Percentiles rank a stretch among this genome's conserved stretches.
Conservation (phyloP, 2,797 vertebrate species). For the Taenioides sp. region DNA sequence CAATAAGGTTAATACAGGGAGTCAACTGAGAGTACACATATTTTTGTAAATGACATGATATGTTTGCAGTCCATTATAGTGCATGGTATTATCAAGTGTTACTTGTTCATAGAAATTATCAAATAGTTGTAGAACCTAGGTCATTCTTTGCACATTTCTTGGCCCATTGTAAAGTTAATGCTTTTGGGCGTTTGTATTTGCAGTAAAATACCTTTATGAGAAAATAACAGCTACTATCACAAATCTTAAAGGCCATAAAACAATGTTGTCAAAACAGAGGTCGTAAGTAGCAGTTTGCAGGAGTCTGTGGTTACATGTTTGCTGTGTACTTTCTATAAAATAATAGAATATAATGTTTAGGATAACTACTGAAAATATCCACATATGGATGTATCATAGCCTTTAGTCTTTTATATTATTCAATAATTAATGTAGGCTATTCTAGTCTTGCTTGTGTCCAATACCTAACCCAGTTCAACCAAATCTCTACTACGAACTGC, state of each 20-base stretch:
- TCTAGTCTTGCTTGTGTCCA: background rate
- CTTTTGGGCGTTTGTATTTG: background rate
- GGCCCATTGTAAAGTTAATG: background rate
- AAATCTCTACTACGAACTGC: background rate
- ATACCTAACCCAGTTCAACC: background rate
- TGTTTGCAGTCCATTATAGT: too few species aligned
- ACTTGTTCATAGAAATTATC: background rate
- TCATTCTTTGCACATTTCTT: background rate
- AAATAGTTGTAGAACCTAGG: background rate
- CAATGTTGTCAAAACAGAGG: slow-evolving; percentile 2
- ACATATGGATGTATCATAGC: background rate
- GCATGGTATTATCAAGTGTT: too few species aligned
- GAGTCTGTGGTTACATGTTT: background rate
- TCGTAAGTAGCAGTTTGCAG: background rate
- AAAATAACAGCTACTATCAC: slow-evolving; percentile 4
- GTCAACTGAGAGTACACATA: too few species aligned
- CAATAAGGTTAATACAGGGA: too few species aligned
- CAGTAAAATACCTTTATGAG: background rate
- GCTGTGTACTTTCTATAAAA: background rate
- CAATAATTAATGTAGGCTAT: background rate
- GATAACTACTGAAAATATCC: background rate
- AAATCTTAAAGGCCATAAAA: slow-evolving; percentile 3
- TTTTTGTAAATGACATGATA: too few species aligned
- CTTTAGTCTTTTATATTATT: background rate
- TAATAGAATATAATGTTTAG: background rate